These are phyloP conservation scores for Chloropsis hardwickii DNA, from an alignment of 2,113 vertebrate genomes.

Conservation along the genomic window DNA sequence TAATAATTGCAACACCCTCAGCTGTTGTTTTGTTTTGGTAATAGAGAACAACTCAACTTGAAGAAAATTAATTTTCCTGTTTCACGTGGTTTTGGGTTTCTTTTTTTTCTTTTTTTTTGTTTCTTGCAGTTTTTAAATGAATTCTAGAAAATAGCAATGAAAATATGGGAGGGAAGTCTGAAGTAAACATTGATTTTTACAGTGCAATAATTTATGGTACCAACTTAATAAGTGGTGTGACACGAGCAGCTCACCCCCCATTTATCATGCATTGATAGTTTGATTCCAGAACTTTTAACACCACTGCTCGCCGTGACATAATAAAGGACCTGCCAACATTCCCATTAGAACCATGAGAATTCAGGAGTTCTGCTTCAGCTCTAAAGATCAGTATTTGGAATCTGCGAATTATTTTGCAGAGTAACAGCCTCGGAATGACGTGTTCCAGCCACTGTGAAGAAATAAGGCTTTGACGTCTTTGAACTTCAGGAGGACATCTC, in stretches of 20 bases:
- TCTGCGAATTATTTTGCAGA: neutral
- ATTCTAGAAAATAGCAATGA: neutral
- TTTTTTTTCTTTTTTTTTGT: neutral
- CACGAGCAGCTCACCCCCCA: neutral
- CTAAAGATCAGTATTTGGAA: neutral
- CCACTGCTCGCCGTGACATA: neutral
- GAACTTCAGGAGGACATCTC: neutral
- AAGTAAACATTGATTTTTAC: slow-evolving; percentile 19
- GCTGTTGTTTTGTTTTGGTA: neutral
- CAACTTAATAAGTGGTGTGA: neutral
- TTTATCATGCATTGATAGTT: slow-evolving; percentile 10
- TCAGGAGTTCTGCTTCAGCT: neutral
- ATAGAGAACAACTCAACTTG: neutral
- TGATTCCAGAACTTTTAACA: slow-evolving; percentile 33
- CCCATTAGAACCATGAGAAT: neutral
- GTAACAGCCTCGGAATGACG: neutral
- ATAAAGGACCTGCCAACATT: slow-evolving; percentile 41
- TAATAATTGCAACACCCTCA: neutral
- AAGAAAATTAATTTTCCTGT: neutral
- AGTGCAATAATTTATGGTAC: slow-evolving; percentile 11
- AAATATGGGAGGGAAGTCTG: neutral
- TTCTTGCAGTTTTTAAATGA: neutral
- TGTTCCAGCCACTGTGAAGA: neutral
- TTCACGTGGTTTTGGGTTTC: neutral
- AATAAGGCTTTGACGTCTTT: neutral